Evolutionary conservation across 2,888 invertebrate species (phyloP).

Genomic region (Drosophila demipolita): DNA sequence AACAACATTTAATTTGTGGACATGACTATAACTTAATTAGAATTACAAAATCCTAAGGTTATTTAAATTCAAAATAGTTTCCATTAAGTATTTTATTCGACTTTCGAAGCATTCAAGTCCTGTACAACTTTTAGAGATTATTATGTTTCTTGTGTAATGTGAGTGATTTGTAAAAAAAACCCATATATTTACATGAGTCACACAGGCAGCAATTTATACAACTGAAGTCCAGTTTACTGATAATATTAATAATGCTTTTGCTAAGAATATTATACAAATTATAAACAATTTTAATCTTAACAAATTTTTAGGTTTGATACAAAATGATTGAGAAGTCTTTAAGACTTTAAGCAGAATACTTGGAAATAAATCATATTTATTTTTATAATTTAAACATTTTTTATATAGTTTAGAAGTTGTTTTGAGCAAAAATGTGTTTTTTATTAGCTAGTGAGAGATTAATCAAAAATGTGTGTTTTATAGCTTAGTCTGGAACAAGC

Average conservation of each 20-base stretch:
- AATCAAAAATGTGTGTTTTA: conserved; percentile 11
- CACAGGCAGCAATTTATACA: not conserved
- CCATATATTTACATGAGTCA: not conserved
- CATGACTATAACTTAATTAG: not conserved
- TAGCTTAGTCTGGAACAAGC: not conserved
- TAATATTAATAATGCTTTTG: not conserved
- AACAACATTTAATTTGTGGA: not conserved
- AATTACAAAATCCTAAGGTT: not conserved
- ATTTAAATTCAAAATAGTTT: not conserved
- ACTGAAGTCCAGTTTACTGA: not conserved
- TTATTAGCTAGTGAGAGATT: conserved; percentile 13
- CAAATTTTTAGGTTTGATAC: not conserved
- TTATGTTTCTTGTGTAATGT: not conserved
- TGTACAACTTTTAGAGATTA: not conserved
- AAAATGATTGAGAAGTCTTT: not conserved
- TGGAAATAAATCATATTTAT: not conserved
- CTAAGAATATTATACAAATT: not conserved
- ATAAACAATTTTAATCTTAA: not conserved
- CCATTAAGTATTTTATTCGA: no score
- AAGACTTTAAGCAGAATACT: not conserved
- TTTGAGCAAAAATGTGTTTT: conserved; percentile 3
- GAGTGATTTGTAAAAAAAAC: not conserved
- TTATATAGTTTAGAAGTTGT: not conserved
- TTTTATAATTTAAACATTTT: not conserved
- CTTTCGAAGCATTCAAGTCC: not conserved